A percentile compares a stretch with the other conserved stretches of the same genome.
Evolutionary conservation across 2,113 vertebrate species (phyloP).

Genomic region (Halichoerus grypus): DNA sequence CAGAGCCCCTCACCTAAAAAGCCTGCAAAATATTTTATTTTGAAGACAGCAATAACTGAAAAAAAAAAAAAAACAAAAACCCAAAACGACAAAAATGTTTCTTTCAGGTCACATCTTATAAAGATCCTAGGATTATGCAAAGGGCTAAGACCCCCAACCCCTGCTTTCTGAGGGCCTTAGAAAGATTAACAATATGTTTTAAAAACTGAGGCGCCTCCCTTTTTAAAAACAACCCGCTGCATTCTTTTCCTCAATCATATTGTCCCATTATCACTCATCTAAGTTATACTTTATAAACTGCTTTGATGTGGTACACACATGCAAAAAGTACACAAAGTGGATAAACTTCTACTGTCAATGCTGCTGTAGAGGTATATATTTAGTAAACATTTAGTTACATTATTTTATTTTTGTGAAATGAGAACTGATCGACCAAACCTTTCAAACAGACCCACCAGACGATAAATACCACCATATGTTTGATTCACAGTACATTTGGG

Average conservation of each 20-base stretch:
- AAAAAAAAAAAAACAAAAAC: neutral
- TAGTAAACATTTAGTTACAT: slow-evolving; percentile 42
- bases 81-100: neutral
- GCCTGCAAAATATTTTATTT: slow-evolving; percentile 19
- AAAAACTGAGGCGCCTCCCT: neutral
- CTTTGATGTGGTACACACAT: neutral
- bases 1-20: slow-evolving; percentile 13
- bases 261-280: neutral
- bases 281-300: neutral
- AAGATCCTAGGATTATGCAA: neutral
- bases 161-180: neutral
- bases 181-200: neutral
- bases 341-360: neutral
- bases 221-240: neutral
- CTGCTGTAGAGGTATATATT: neutral
- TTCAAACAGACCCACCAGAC: slow-evolving; percentile 53
- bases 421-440: slow-evolving; percentile 54
- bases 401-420: slow-evolving; percentile 63
- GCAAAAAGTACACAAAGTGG: slow-evolving; percentile 56
- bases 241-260: neutral
- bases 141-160: neutral
- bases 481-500: slow-evolving; percentile 53
- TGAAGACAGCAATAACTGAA: slow-evolving; percentile 16
- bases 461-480: slow-evolving; percentile 67
- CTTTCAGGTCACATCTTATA: neutral